phyloP scores from a whole-genome alignment of 2,888 invertebrate genomes.

The Chrysomela aeneicollis region DNA sequence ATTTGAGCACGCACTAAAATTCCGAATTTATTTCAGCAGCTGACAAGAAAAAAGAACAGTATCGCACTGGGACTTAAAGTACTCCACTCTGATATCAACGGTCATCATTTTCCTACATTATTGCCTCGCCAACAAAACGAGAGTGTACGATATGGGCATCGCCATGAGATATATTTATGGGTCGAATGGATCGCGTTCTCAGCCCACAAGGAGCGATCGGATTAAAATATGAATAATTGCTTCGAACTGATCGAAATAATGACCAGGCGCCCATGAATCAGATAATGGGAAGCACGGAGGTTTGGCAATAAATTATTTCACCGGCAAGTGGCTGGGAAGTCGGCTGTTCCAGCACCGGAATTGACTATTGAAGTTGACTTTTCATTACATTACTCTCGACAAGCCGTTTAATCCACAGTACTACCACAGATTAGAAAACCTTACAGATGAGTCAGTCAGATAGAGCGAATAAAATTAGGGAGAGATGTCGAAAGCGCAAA shows the following conservation, averaged over 20 bases:
- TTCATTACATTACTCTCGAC: too few relatives aligned
- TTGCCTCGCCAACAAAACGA: slow-evolving; percentile 40
- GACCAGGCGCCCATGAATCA: neutral
- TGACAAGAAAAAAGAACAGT: slow-evolving; percentile 33
- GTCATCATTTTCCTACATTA: slow-evolving; percentile 44
- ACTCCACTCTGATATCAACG: slow-evolving; percentile 43
- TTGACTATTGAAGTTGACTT: too few relatives aligned
- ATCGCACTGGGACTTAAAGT: slow-evolving; percentile 42
- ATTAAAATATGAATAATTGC: neutral
- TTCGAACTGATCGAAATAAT: neutral
- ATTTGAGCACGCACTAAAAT: slow-evolving; percentile 31
- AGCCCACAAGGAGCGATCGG: neutral
- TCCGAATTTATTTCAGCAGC: slow-evolving; percentile 35
- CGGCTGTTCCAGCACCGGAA: too few relatives aligned
- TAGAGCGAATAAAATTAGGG: too few relatives aligned
- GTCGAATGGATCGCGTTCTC: neutral
- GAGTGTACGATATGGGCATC: neutral
- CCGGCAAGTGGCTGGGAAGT: too few relatives aligned
- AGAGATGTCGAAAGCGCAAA: too few relatives aligned
- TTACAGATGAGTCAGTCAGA: too few relatives aligned
- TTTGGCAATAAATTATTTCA: too few relatives aligned
- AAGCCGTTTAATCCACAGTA: too few relatives aligned
- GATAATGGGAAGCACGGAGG: neutral
- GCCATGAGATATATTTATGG: neutral
- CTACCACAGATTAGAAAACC: too few relatives aligned